Percentiles rank a stretch among this genome's conserved stretches.
Evolutionary conservation across 2,797 vertebrate genomes (phyloP).

Genomic region (Sebastes taczanowskii): DNA sequence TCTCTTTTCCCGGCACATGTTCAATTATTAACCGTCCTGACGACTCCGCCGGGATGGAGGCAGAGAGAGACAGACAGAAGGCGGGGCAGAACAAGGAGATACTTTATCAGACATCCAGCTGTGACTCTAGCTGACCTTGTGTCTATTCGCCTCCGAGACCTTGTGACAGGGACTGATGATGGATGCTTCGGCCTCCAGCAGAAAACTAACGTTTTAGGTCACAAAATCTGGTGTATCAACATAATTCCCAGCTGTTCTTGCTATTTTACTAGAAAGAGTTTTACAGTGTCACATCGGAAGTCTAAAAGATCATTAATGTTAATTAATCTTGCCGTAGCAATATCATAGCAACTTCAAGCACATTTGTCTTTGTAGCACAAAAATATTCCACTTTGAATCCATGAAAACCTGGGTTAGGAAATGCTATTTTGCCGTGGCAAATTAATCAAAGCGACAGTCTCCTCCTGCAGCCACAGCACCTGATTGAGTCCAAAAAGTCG

Average conservation of each 20-base stretch:
- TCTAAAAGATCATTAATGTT: neutral
- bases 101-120: slow-evolving; percentile 54
- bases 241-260: neutral
- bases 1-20: slow-evolving; percentile 51
- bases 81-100: slow-evolving; percentile 24
- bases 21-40: slow-evolving; percentile 73
- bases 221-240: neutral
- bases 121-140: slow-evolving; percentile 35
- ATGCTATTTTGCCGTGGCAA: neutral
- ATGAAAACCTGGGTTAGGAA: neutral
- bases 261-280: neutral
- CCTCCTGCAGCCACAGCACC: neutral
- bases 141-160: slow-evolving; percentile 15
- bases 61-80: slow-evolving; percentile 19
- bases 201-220: neutral
- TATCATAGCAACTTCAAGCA: neutral
- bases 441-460: neutral
- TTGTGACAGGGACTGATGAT: slow-evolving; percentile 1
- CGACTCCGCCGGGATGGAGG: slow-evolving; percentile 34
- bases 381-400: neutral
- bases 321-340: neutral
- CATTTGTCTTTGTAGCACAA: neutral
- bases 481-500: slow-evolving; percentile 6
- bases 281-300: neutral
- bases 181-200: neutral